Base-by-base conservation (phyloP, 2,888 invertebrate species). In the Plemyria rubiginata region DNA sequence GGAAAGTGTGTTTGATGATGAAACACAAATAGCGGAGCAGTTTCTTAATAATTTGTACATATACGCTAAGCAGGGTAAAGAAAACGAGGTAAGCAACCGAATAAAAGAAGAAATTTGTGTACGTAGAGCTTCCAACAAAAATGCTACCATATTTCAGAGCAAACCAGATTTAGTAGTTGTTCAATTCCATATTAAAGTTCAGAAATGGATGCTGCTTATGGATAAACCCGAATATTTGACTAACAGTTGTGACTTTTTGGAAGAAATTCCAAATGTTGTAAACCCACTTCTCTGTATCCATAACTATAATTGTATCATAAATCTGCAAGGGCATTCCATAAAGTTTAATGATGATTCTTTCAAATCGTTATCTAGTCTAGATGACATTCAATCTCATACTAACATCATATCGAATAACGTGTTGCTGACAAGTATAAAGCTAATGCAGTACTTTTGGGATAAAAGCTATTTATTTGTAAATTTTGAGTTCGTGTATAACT, bases 401-500 rank as follows among this genome's bases (percentile, higher is more conserved):
- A 48, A 29, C 12, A 48, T 48, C 5, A 48, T n/a, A 7, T 28
- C 48, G 28, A 48, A 48, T 29, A 28, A 29, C 29, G 28, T 48
- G 12, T n/a, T 48, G 5, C 48, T 48, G n/a, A 48, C 48, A 48
- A 29, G 48, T 48, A 48, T 48, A 48, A 48, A 48, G 11, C 22
- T 48, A 0, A 48, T 48, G 28, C 48, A 48, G 5, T 48, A 28
- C 2, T 48, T 48, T 29, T 28, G 28, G 12, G n/a, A 28, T 48
- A 48, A 48, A n/a, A n/a, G n/a, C 7, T 48, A 28, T 48, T n/a
- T 12, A n/a, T 48, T 28, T 28, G 22, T 48, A 9, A n/a, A 48
- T 29, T 48, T 29, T 29, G 48, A 48, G n/a, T 0, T 29, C 5
- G 48, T 48, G 7, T 22, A 22, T 48, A n/a, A 28, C 0, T 28